Evolutionary conservation across 2,113 vertebrate species (phyloP).

Genomic region (Oostethus manadensis): DNA sequence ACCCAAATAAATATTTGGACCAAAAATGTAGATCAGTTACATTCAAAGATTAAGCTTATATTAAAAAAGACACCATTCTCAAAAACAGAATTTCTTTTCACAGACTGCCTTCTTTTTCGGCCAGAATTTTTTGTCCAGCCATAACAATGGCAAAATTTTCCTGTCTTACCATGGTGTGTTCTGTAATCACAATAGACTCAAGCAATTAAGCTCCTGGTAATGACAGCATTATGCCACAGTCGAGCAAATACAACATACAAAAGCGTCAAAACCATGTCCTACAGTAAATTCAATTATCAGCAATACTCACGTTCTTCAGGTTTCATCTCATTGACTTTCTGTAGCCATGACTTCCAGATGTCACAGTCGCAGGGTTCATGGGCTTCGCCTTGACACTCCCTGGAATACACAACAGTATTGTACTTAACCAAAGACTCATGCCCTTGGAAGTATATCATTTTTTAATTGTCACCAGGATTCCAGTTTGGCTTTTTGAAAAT

Average conservation of each 20-base stretch:
- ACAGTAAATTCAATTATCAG: not conserved
- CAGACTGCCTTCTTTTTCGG: too few relatives aligned
- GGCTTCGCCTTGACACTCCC: slow-evolving; percentile 95
- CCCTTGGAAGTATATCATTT: not conserved
- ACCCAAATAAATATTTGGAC: too few relatives aligned
- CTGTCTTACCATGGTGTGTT: too few relatives aligned
- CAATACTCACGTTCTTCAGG: slow-evolving; percentile 88
- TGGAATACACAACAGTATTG: slow-evolving; percentile 38
- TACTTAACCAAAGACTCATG: not conserved
- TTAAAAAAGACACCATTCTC: too few relatives aligned
- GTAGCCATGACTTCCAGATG: slow-evolving; percentile 94
- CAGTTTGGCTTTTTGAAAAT: not conserved
- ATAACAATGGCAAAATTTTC: too few relatives aligned
- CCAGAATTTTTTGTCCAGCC: too few relatives aligned
- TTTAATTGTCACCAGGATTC: not conserved
- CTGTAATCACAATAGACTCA: too few relatives aligned
- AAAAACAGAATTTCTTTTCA: too few relatives aligned
- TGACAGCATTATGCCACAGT: not conserved
- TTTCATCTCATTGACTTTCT: slow-evolving; percentile 94
- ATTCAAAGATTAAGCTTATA: too few relatives aligned
- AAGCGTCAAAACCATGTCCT: not conserved
- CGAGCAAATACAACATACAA: not conserved
- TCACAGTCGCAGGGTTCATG: slow-evolving; percentile 97
- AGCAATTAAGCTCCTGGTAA: not conserved
- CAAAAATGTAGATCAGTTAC: too few relatives aligned